phyloP scores from a whole-genome alignment of 2,888 invertebrate species.

The Myopa testacea region DNA sequence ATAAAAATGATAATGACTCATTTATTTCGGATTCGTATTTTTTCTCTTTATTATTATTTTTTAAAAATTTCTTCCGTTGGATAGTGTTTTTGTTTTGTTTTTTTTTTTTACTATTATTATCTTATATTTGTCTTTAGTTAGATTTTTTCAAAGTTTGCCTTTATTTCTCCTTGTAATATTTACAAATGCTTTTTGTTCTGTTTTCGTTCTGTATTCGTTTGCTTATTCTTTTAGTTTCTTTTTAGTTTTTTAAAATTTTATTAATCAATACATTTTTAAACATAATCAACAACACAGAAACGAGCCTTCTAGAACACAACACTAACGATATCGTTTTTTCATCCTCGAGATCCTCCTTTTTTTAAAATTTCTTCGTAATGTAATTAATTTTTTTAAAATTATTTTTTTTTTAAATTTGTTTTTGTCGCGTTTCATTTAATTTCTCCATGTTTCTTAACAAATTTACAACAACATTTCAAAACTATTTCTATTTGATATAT shows the following conservation, averaged over 20 bases:
- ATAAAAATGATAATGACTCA: constrained; percentile 16
- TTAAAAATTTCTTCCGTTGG: not conserved
- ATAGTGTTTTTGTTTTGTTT: constrained; percentile 3
- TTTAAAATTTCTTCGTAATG: constrained; percentile 22
- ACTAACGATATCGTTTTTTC: constrained; percentile 41
- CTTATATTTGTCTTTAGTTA: not conserved
- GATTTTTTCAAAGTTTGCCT: no score
- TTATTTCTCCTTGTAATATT: constrained; percentile 16
- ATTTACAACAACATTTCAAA: constrained; percentile 28
- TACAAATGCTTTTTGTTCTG: not conserved
- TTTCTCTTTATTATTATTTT: not conserved
- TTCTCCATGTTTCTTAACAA: constrained; percentile 18
- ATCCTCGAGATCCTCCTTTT: constrained; percentile 34
- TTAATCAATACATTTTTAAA: not conserved
- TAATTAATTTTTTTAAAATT: constrained; percentile 31
- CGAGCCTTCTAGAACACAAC: not conserved
- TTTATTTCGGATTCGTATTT: no score
- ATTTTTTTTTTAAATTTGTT: not conserved
- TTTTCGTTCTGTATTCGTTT: not conserved
- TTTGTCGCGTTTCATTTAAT: not conserved
- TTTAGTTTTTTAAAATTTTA: no score
- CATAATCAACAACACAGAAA: constrained; percentile 14
- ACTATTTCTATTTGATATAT: constrained; percentile 13
- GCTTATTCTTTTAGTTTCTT: not conserved
- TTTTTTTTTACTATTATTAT: constrained; percentile 1